Evolutionary conservation across 2,113 vertebrate genomes (phyloP), one percentile per base, ranked within the genome.

Genomic region (Propithecus coquereli): DNA sequence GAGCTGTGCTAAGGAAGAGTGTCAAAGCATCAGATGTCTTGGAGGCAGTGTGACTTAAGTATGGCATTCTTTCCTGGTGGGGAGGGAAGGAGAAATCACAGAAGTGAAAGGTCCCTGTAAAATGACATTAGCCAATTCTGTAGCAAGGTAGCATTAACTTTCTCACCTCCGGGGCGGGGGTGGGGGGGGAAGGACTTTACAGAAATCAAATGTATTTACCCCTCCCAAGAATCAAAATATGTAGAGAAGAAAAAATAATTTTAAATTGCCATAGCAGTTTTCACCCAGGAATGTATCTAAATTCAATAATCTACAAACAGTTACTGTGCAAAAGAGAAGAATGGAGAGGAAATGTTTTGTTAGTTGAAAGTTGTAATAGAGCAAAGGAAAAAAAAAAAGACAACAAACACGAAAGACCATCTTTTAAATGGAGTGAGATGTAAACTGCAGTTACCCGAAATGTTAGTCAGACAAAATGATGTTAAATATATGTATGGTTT

Each of bases 1-100:
- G 94, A 96, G 94, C 37, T 97, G 97, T 95, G 91, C 95, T 97
- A 97, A 96, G 96, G 96, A 97, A 97, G 94, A 93, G 89, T 97
- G 89, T 96, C 97, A 97, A 95, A 96, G 91, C 96, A 97, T 94
- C 97, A 88, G 97, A 84, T 96, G 97, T 97, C 97, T 96, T 95
- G 95, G 93, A 97, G 96, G 96, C 96, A 98, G 94, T 95, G 92
- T 95, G 96, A 97, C 97, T 97, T 98, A 97, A 96, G 76, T 97
- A 95, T 94, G 88, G 79, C 88, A 97, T 97, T 97, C 96, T 97
- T 98, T 98, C 97, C 97, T 98, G 94, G 95, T 96, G 93, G 94
- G 95, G 96, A 97, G 95, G 95, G 93, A 97, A 96, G 96, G 97
- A 97, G 95, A 98, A 96, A 98, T 97, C 96, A 97, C 79, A 98